Evolutionary conservation across 2,113 vertebrate genomes (phyloP), one percentile per base, ranked within the genome.

Genomic region (Taurulus bubalis): DNA sequence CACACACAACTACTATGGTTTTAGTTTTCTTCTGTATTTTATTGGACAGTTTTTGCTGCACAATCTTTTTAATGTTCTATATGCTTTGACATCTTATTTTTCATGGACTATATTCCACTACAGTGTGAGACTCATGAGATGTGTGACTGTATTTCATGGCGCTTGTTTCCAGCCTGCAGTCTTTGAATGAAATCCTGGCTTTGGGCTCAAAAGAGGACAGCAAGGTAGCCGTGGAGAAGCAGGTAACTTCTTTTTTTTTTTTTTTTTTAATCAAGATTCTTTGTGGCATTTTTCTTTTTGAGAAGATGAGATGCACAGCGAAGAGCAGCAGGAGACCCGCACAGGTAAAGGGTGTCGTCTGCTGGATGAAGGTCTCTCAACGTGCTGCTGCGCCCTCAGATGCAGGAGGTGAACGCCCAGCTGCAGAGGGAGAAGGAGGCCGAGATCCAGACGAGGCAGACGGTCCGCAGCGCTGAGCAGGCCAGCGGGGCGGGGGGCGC

Each of bases 341-440:
- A 12, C 40, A 40, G 12, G 9, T 1, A 30, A 30, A 1, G 26
- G 6, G 12, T 15, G 6, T 59, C 24, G 3, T 9, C 38, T 0
- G 20, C 49, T 47, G n/a, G 32, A n/a, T 18, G 5, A 24, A 2
- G 34, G 20, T 28, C 8, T 28, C 24, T n/a, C 12, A 75, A 71
- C 20, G 0, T 24, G 16, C 1, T 42, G 38, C n/a, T n/a, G n/a
- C n/a, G n/a, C 10, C 1, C 42, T 64, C 87, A 99, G 98, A 96
- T 99, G 93, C 94, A 95, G 92, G 97, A 98, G 92, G 96, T 99
- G 90, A 99, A 99, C 79, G 93, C 95, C 40, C 96, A 96, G 86
- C 95, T 99, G 83, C 97, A 95, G 90, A 95, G 69, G 94, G 98
- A 99, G 87, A 95, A 94, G 81, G 98, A 99, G 68, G 97, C 96